Evolutionary conservation across 2,113 vertebrate genomes (phyloP).

Genomic region (Protobothrops flavoviridis): DNA sequence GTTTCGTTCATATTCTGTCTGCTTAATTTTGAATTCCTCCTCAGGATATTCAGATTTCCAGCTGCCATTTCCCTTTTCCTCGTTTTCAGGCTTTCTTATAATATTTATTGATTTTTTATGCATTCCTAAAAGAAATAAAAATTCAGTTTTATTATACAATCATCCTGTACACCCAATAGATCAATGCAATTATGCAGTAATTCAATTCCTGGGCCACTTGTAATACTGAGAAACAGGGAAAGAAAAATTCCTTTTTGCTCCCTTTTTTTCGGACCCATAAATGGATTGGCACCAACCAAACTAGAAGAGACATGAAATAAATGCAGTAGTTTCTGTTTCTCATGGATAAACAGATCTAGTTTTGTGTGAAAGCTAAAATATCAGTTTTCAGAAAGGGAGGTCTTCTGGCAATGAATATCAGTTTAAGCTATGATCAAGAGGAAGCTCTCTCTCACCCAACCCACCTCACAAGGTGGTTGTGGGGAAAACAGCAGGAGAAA

Average conservation of each 20-base stretch:
- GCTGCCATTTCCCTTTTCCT: slow-evolving; percentile 69
- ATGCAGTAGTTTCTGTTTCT: not conserved
- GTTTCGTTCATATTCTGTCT: slow-evolving; percentile 49
- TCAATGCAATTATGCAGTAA: not conserved
- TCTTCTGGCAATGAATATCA: not conserved
- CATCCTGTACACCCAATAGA: not conserved
- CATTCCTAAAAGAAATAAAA: slow-evolving; percentile 75
- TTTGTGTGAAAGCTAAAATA: not conserved
- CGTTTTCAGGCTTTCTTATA: slow-evolving; percentile 72
- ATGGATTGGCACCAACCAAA: not conserved
- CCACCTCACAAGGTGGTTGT: not conserved
- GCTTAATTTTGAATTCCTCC: slow-evolving; percentile 56
- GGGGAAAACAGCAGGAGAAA: not conserved
- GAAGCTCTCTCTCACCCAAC: not conserved
- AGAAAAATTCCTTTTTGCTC: not conserved
- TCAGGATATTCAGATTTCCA: slow-evolving; percentile 63
- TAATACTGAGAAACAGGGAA: not conserved
- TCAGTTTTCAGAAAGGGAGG: not conserved
- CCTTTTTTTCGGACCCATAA: not conserved
- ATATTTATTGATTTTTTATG: slow-evolving; percentile 91
- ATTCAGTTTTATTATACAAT: not conserved
- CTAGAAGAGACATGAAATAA: not conserved
- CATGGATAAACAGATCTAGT: not conserved
- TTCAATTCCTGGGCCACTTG: not conserved
- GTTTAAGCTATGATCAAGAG: not conserved